These are phyloP conservation scores for Clinocottus analis DNA, from an alignment of 2,113 vertebrate genomes.

Conservation along the genomic window DNA sequence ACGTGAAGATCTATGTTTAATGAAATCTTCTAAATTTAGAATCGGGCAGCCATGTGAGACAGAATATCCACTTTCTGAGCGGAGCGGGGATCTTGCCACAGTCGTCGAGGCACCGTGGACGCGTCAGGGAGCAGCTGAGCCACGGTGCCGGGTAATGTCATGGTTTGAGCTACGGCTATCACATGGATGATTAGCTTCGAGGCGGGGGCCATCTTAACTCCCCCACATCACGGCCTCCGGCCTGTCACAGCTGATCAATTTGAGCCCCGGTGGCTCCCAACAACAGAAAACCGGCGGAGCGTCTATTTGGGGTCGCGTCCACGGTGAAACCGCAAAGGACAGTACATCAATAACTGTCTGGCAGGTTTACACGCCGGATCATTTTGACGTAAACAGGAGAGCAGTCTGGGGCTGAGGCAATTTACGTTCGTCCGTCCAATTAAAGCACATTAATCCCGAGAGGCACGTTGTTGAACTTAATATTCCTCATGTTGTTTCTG, in stretches of 20 bases:
- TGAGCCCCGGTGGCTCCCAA: constrained; percentile 30
- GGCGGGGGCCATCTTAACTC: constrained; percentile 22
- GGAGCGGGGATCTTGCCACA: constrained; percentile 9
- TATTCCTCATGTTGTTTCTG: not conserved
- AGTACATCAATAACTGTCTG: constrained; percentile 66
- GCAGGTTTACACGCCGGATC: constrained; percentile 53
- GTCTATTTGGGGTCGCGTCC: constrained; percentile 51
- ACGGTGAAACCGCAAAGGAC: constrained; percentile 26
- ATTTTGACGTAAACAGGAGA: constrained; percentile 15
- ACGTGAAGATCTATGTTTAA: constrained; percentile 34
- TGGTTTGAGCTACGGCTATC: constrained; percentile 27
- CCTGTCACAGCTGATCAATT: constrained; percentile 58
- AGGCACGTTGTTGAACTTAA: constrained; percentile 1
- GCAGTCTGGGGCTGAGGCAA: constrained; percentile 2
- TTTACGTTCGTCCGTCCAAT: constrained; percentile 32
- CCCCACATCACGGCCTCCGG: not conserved
- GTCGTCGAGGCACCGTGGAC: not conserved
- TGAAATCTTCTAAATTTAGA: constrained; percentile 71
- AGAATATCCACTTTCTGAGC: constrained; percentile 1
- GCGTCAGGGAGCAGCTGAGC: constrained; percentile 24
- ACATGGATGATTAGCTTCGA: constrained; percentile 44
- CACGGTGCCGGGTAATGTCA: constrained; percentile 12
- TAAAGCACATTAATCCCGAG: constrained; percentile 17
- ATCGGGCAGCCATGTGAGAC: constrained; percentile 13
- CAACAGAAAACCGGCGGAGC: constrained; percentile 26